phyloP scores from a whole-genome alignment of 2,113 vertebrate species.

The Equus przewalskii region DNA sequence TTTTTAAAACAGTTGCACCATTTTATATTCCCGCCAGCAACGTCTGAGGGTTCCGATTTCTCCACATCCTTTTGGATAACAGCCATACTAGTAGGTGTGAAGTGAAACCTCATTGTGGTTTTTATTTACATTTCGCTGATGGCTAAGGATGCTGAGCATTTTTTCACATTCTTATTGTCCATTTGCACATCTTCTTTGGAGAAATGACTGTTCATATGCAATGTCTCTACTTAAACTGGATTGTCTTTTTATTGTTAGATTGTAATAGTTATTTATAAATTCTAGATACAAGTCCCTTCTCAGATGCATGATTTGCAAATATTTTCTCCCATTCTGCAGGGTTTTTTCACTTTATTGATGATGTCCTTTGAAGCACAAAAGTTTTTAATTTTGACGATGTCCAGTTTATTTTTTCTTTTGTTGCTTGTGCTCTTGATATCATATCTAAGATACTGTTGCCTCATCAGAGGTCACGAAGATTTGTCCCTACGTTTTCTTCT shows the following conservation, averaged over 20 bases:
- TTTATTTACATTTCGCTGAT: neutral
- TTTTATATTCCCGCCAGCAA: neutral
- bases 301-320: neutral
- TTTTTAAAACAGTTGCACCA: neutral
- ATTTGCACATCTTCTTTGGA: neutral
- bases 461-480: neutral
- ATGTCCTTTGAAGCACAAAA: neutral
- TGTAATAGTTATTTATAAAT: neutral
- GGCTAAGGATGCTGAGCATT: neutral
- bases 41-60: neutral
- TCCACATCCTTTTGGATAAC: neutral
- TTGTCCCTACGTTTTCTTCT: neutral
- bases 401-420: neutral
- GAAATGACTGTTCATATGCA: neutral
- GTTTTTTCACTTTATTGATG: neutral
- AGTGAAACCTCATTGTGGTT: neutral
- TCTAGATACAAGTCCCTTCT: neutral
- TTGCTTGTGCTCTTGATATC: neutral
- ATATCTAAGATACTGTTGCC: neutral
- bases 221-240: neutral
- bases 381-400: neutral
- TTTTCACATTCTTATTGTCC: neutral
- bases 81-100: neutral
- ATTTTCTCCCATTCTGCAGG: neutral
- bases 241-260: neutral